Percentiles rank a stretch among this genome's conserved stretches.
phyloP scores from a whole-genome alignment of 2,888 invertebrate genomes.

The Rhaphigaster nebulosa region DNA sequence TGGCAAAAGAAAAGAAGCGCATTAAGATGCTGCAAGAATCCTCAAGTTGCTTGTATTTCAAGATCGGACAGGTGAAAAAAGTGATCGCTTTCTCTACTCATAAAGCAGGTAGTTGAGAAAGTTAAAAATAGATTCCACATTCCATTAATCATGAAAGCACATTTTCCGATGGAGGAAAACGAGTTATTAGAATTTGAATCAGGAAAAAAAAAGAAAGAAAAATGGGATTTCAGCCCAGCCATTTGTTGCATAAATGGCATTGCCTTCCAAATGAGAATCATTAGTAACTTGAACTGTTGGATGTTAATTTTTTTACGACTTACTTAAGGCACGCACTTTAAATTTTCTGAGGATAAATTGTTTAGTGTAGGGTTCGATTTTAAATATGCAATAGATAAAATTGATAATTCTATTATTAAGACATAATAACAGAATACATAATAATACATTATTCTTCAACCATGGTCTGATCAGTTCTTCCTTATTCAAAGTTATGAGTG shows the following conservation, averaged over 20 bases:
- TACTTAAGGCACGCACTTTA: not conserved
- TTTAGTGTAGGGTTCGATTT: no score
- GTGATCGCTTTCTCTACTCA: conserved; percentile 37
- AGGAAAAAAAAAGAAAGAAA: not conserved
- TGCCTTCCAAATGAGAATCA: not conserved
- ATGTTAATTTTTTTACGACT: not conserved
- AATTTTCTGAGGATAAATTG: not conserved
- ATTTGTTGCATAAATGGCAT: not conserved
- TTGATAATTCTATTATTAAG: no score
- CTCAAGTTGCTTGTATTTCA: conserved; percentile 4
- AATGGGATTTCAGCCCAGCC: not conserved
- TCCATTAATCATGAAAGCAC: conserved; percentile 41
- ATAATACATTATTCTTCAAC: no score
- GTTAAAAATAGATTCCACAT: conserved; percentile 46
- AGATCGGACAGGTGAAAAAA: conserved; percentile 11
- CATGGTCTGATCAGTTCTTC: no score
- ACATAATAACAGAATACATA: no score
- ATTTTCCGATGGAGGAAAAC: conserved; percentile 30
- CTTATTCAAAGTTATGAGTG: no score
- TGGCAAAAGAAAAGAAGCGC: not conserved
- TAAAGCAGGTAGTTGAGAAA: conserved; percentile 42
- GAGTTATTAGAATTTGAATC: not conserved
- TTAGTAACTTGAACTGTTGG: not conserved
- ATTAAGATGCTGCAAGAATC: conserved; percentile 10
- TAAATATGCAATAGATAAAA: no score